phyloP scores from a whole-genome alignment of 2,888 invertebrate genomes.

The Xestia rhomboidea region DNA sequence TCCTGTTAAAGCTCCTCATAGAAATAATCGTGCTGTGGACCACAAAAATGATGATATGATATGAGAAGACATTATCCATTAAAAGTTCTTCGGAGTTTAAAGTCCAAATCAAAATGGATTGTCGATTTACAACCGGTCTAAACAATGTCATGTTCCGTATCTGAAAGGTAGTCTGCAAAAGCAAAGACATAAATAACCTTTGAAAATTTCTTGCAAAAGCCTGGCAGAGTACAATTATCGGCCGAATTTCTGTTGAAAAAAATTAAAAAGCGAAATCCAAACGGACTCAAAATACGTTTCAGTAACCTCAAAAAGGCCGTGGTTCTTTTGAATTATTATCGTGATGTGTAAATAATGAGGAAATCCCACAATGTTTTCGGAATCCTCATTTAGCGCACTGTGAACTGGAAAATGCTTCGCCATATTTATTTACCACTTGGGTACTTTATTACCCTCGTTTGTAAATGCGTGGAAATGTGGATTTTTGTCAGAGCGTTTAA shows the following conservation, averaged over 20 bases:
- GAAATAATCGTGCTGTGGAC: background rate
- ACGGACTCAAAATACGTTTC: conserved; percentile 15
- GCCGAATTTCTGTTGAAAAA: background rate
- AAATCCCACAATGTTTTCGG: conserved; percentile 28
- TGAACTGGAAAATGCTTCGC: background rate
- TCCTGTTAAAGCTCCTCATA: background rate
- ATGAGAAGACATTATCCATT: background rate
- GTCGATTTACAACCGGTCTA: background rate
- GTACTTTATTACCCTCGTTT: background rate
- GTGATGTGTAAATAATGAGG: conserved; percentile 37
- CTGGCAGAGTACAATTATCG: conserved; percentile 20
- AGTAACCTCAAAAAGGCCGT: conserved; percentile 10
- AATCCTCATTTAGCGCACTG: conserved; percentile 19
- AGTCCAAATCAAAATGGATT: background rate
- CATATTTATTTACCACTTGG: background rate
- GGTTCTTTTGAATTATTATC: conserved; percentile 30
- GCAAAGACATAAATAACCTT: conserved; percentile 6
- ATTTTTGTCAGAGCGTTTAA: background rate
- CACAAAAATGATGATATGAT: background rate
- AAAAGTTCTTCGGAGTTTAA: background rate
- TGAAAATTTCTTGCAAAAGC: background rate
- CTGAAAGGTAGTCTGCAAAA: background rate
- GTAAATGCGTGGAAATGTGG: background rate
- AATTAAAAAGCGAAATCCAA: conserved; percentile 10
- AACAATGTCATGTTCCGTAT: background rate